phyloP scores from a whole-genome alignment of 2,888 invertebrate species.

The Lasioglossum zephyrum region DNA sequence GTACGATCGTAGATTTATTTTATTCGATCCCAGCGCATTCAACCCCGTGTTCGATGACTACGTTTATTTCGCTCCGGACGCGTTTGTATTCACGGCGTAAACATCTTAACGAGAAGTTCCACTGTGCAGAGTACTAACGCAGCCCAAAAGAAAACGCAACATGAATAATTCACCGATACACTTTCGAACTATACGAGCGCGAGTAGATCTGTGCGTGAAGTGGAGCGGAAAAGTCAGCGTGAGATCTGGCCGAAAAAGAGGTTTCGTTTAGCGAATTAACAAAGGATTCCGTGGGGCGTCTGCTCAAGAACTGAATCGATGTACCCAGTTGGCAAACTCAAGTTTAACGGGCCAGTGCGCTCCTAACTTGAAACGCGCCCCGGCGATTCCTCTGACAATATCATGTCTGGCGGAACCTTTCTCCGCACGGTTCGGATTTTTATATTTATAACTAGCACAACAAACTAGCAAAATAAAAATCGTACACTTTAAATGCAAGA shows the following conservation, averaged over 20 bases:
- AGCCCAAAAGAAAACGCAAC: slow-evolving; percentile 57
- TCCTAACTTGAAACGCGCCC: background rate
- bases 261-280: slow-evolving; percentile 5
- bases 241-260: background rate
- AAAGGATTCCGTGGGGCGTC: background rate
- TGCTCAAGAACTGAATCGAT: background rate
- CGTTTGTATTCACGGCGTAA: slow-evolving; percentile 47
- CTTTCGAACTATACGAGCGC: background rate
- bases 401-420: background rate
- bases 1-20: background rate
- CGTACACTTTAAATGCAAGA: no score
- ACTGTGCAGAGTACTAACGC: slow-evolving; percentile 42
- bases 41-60: slow-evolving; percentile 12
- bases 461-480: no score
- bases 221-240: background rate
- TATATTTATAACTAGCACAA: background rate
- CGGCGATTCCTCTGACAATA: background rate
- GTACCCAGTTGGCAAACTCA: background rate
- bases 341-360: background rate
- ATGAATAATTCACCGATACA: slow-evolving; percentile 68
- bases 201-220: background rate
- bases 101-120: slow-evolving; percentile 51
- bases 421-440: background rate
- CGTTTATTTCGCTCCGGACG: slow-evolving; percentile 25
- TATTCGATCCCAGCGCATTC: background rate